phyloP scores from a whole-genome alignment of 2,888 invertebrate genomes.

The Axea sp. region DNA sequence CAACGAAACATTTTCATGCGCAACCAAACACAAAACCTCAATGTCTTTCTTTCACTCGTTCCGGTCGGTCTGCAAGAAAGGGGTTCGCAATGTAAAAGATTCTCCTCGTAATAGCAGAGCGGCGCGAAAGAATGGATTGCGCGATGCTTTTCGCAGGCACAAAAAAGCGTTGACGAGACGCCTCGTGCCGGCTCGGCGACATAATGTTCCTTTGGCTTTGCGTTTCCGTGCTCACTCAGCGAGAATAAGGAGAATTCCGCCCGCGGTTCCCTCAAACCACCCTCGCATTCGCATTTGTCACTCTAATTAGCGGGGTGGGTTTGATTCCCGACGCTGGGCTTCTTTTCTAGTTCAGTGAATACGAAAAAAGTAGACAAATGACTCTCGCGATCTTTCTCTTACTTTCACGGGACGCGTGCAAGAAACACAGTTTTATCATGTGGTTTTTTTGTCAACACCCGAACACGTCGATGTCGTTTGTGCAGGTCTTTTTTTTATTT shows the following conservation, averaged over 20 bases:
- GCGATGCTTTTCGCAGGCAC: slow-evolving; percentile 18
- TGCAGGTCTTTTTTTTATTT: slow-evolving; percentile 6
- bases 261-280: slow-evolving; percentile 5
- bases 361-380: slow-evolving; percentile 47
- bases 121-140: slow-evolving; percentile 43
- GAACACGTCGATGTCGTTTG: slow-evolving; percentile 24
- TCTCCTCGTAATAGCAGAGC: slow-evolving; percentile 6
- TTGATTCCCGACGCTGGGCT: slow-evolving; percentile 49
- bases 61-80: slow-evolving; percentile 29
- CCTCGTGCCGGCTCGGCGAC: slow-evolving; percentile 51
- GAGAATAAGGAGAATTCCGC: slow-evolving; percentile 31
- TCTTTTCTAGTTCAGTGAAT: slow-evolving; percentile 34
- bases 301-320: slow-evolving; percentile 52
- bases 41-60: slow-evolving; percentile 29
- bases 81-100: slow-evolving; percentile 40
- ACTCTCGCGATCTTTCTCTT: slow-evolving; percentile 43
- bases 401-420: slow-evolving; percentile 19
- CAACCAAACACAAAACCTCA: slow-evolving; percentile 18
- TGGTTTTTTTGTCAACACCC: slow-evolving; percentile 9
- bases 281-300: slow-evolving; percentile 40
- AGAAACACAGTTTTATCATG: slow-evolving; percentile 43
- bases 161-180: slow-evolving; percentile 56
- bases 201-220: slow-evolving; percentile 59
- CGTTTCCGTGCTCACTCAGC: slow-evolving; percentile 34
- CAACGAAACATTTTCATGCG: slow-evolving; percentile 10